A percentile compares a stretch with the other conserved stretches of the same genome.
Evolutionary conservation across 1,140 invertebrate genomes (phyloP).

Genomic region (Paraescarpia echinospica): DNA sequence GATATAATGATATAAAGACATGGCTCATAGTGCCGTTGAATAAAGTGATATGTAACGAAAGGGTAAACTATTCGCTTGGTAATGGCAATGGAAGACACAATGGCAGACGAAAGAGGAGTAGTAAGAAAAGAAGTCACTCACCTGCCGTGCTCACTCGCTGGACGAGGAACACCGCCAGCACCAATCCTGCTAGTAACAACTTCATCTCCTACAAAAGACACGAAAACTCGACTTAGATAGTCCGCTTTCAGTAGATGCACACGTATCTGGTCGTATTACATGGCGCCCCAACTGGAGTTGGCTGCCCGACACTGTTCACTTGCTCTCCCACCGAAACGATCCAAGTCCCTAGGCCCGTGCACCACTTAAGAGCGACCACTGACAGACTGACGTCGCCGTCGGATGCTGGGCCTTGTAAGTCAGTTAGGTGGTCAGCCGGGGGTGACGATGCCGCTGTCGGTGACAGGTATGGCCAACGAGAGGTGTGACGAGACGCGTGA

Average conservation of each 20-base stretch:
- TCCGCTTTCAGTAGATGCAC: not conserved
- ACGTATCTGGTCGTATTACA: not conserved
- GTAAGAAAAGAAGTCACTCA: not conserved
- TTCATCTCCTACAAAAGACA: conserved; percentile 1
- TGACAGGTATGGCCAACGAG: not conserved
- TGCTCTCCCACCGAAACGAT: not conserved
- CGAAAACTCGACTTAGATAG: not conserved
- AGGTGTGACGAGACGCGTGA: not conserved
- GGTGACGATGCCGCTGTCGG: not conserved
- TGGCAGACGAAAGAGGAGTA: not conserved
- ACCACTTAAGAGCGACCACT: not conserved
- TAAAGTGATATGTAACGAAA: not conserved
- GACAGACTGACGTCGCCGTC: not conserved
- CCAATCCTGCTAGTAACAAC: not conserved
- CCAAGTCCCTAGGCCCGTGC: not conserved
- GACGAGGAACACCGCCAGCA: not conserved
- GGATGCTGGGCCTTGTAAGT: not conserved
- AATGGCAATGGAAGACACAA: not conserved
- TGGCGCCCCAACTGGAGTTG: not conserved
- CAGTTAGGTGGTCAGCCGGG: not conserved
- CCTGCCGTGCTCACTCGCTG: not conserved
- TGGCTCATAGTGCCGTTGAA: not conserved
- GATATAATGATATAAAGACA: not conserved
- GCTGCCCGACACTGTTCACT: not conserved
- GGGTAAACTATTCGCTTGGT: not conserved